Evolutionary conservation across 2,888 invertebrate genomes (phyloP), one percentile per base, ranked within the genome.

Genomic region (Plebejus anna): DNA sequence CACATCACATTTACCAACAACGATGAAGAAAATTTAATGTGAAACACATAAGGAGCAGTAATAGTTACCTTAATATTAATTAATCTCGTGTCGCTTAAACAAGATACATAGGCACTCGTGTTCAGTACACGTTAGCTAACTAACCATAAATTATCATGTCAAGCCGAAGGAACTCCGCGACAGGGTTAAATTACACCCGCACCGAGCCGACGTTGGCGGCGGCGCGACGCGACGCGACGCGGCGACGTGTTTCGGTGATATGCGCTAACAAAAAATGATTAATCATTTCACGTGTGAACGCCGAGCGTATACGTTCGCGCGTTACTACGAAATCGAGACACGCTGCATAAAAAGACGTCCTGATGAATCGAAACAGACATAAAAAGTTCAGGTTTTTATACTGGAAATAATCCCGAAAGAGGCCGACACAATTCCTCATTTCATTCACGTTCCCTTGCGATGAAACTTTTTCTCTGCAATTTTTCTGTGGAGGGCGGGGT

Each of bases 381-480:
- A 91, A 90, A 89, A 88, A 88, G 86, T 88, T 90, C 77, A 87
- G 86, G 89, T 90, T 89, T 90, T 90, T 87, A 88, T 87, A 88
- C 90, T 88, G 85, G 86, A 87, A 91, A 92, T 93, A 93, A 93
- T 91, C 91, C 89, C 90, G 85, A 93, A 92, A 91, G 90, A 90
- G 87, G 88, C 90, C 89, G 88, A 89, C 89, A 89, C 90, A 90
- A 93, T 94, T 93, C 92, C 89, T 92, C 92, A 94, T 94, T 94
- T 94, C 91, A 92, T 94, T 91, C 94, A 94, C 94, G 94, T 94
- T 91, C 89, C 89, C 90, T 85, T 85, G 92, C 93, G 93, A 94
- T 94, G 93, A 94, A 94, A 94, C 93, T 94, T 94, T 94, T 93
- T 93, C 92, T 92, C 90, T 92, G 93, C 93, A 93, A 94, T 93